Conservation (phyloP, 2,888 invertebrate genomes). For the Patella depressa region DNA sequence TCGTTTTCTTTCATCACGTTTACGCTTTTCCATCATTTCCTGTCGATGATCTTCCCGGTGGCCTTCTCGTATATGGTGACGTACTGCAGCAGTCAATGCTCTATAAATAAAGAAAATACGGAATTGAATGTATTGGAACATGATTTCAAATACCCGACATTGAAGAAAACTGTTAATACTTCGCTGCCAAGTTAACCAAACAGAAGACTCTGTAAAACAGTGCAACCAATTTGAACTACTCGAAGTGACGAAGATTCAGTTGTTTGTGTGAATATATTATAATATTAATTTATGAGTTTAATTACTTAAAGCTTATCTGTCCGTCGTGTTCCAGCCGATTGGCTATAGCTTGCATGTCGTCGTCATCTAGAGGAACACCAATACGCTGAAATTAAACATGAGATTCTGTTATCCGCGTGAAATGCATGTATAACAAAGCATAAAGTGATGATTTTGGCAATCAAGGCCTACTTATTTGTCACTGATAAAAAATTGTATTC, state of each 20-base stretch:
- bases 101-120: slow-evolving; percentile 19
- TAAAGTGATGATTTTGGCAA: no score
- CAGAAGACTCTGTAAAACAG: not conserved
- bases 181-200: no score
- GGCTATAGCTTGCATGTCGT: slow-evolving; percentile 59
- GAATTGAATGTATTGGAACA: not conserved
- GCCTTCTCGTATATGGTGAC: slow-evolving; percentile 54
- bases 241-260: not conserved
- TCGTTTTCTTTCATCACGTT: slow-evolving; percentile 50
- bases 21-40: slow-evolving; percentile 47
- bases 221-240: not conserved
- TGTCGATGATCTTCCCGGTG: slow-evolving; percentile 49
- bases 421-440: no score
- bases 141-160: not conserved
- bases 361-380: slow-evolving; percentile 61
- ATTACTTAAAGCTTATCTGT: slow-evolving; percentile 65
- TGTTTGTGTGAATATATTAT: not conserved
- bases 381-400: slow-evolving; percentile 52
- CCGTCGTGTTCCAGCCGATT: slow-evolving; percentile 58
- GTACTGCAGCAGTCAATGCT: slow-evolving; percentile 47
- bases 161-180: no score
- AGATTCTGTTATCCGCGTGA: not conserved
- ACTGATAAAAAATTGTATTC: no score
- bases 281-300: not conserved
- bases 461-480: no score